A percentile compares a stretch with the other conserved stretches of the same genome.
Conservation (phyloP, 2,113 vertebrate species). For the Pyrgilauda ruficollis region DNA sequence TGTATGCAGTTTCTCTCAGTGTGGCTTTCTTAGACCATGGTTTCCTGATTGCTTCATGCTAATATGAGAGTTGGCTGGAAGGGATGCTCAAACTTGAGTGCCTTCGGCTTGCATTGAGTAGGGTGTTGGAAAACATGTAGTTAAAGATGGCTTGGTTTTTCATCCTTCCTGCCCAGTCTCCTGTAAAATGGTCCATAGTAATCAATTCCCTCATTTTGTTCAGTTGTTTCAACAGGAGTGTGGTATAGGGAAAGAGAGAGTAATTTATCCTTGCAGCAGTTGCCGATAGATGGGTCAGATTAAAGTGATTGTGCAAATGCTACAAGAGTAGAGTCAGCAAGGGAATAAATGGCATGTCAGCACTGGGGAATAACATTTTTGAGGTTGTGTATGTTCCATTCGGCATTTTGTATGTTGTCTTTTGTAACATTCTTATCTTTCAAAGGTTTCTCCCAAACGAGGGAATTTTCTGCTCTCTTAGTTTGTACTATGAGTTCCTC, state of each 20-base stretch:
- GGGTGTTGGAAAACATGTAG: background rate
- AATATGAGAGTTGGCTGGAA: background rate
- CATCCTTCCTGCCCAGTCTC: background rate
- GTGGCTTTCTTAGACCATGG: background rate
- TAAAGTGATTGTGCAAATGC: background rate
- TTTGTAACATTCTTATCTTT: background rate
- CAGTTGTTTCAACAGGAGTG: background rate
- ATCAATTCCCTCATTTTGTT: background rate
- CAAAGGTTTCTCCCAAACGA: background rate
- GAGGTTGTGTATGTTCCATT: background rate
- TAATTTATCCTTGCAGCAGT: background rate
- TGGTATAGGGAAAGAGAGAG: background rate
- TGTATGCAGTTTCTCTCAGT: background rate
- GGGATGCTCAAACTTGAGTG: background rate
- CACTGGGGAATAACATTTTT: background rate
- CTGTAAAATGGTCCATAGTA: background rate
- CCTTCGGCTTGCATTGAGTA: background rate
- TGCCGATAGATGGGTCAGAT: background rate
- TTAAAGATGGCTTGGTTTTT: background rate
- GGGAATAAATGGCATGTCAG: background rate
- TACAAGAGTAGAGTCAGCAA: background rate
- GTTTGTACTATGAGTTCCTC: background rate
- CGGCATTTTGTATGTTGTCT: background rate
- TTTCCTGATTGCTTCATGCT: background rate
- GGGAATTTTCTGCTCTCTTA: background rate